Evolutionary conservation across 2,113 vertebrate species (phyloP).

Genomic region (Macaca mulatta): DNA sequence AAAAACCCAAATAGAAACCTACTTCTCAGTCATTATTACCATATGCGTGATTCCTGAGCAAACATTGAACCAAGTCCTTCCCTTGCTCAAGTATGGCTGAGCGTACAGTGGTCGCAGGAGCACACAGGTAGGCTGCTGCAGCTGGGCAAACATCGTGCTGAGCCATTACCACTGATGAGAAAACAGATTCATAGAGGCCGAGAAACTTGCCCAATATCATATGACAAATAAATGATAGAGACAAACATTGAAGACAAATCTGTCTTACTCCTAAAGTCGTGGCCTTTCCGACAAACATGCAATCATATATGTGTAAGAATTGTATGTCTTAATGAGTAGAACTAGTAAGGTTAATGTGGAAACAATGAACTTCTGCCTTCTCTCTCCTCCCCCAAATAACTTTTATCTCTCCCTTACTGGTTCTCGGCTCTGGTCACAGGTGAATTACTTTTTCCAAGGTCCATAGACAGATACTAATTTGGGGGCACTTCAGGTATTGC

Average conservation of each 20-base stretch:
- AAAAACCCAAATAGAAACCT: background rate
- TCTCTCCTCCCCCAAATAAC: background rate
- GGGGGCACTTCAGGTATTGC: slow-evolving; percentile 51
- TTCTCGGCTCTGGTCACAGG: slow-evolving; percentile 31
- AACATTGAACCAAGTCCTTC: background rate
- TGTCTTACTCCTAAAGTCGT: background rate
- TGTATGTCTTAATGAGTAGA: background rate
- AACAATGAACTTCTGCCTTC: background rate
- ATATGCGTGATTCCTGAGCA: background rate
- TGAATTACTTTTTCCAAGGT: slow-evolving; percentile 41
- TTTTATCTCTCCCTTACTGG: background rate
- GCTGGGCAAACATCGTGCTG: background rate
- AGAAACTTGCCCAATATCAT: background rate
- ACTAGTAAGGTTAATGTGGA: background rate
- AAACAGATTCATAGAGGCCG: background rate
- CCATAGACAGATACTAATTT: slow-evolving; percentile 63
- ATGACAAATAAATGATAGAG: background rate
- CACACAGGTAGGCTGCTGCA: background rate
- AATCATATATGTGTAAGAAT: background rate
- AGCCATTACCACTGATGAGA: background rate
- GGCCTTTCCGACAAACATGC: background rate
- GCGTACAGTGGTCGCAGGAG: background rate
- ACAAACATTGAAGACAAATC: background rate
- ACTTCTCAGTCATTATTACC: background rate
- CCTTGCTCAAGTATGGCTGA: too few relatives aligned